A percentile compares a stretch with the other conserved stretches of the same genome.
Evolutionary conservation across 2,113 vertebrate genomes (phyloP).

Genomic region (Myiozetetes cayanensis): DNA sequence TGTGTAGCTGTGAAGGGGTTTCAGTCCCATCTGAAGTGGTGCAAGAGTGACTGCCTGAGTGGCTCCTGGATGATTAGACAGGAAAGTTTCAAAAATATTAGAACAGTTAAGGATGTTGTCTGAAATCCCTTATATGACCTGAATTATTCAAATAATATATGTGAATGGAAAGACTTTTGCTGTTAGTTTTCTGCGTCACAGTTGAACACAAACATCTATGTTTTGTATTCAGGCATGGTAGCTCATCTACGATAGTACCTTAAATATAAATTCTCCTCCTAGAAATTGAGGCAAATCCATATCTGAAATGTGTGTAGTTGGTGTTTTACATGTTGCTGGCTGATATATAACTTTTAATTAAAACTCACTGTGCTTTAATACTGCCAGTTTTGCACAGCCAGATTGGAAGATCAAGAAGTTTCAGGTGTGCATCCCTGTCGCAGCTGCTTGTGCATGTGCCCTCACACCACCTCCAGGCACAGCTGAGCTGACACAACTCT

Average conservation of each 20-base stretch:
- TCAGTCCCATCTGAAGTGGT: rapidly evolving
- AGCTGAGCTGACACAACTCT: not conserved
- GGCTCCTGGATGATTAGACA: not conserved
- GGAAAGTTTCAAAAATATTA: not conserved
- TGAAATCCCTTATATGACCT: not conserved
- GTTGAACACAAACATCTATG: not conserved
- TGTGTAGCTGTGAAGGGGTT: not conserved
- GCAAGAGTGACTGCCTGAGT: too few relatives aligned
- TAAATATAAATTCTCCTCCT: not conserved
- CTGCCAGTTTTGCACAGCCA: not conserved
- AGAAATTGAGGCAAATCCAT: not conserved
- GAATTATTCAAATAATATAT: not conserved
- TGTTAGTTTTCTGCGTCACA: not conserved
- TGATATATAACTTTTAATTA: not conserved
- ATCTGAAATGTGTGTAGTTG: not conserved
- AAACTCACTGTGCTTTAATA: not conserved
- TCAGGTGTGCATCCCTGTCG: rapidly evolving
- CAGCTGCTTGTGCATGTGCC: not conserved
- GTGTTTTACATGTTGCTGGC: not conserved
- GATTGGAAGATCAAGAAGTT: not conserved
- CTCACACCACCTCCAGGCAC: not conserved
- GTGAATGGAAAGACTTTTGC: not conserved
- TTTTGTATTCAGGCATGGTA: not conserved
- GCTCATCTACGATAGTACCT: not conserved
- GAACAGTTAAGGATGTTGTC: not conserved